Percentiles rank a stretch among this genome's conserved stretches.
Evolutionary conservation across 92 coral and sea anemone species (phyloP).

Genomic region (Anthopleura xanthogrammica): DNA sequence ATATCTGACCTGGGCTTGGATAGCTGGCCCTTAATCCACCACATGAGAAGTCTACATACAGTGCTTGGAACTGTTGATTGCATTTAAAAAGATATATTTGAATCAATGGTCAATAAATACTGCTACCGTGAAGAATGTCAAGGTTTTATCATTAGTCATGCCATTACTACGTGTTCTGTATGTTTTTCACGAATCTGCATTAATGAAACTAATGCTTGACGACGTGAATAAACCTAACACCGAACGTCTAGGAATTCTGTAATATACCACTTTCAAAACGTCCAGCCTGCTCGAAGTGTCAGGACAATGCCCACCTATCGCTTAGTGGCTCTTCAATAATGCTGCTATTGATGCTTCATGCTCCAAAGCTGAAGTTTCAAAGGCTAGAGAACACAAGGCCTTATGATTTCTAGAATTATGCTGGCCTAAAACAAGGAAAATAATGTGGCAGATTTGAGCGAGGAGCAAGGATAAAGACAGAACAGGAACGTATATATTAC

Average conservation of each 20-base stretch:
- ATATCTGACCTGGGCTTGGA: constrained; percentile 49
- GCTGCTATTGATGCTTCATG: constrained; percentile 22
- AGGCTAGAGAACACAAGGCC: not conserved
- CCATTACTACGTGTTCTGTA: constrained; percentile 11
- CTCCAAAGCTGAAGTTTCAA: not conserved
- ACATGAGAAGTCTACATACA: constrained; percentile 43
- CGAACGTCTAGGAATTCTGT: constrained; percentile 11
- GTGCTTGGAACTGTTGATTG: constrained; percentile 38
- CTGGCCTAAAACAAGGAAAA: not conserved
- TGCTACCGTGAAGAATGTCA: not conserved
- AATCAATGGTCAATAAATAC: not conserved
- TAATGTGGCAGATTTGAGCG: constrained; percentile 1
- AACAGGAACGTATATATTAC: constrained; percentile 24
- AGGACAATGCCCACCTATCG: constrained; percentile 42
- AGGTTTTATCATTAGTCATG: not conserved
- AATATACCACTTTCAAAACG: constrained; percentile 9
- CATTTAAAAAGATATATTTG: not conserved
- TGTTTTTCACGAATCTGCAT: not conserved
- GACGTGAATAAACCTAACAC: not conserved
- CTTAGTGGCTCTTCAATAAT: constrained; percentile 24
- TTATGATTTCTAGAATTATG: not conserved
- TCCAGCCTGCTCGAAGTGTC: constrained; percentile 33
- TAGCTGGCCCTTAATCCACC: constrained; percentile 48
- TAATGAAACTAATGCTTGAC: not conserved
- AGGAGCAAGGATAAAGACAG: constrained; percentile 10